Conservation (phyloP, 2,113 vertebrate genomes). For the Chascanopsetta lugubris region DNA sequence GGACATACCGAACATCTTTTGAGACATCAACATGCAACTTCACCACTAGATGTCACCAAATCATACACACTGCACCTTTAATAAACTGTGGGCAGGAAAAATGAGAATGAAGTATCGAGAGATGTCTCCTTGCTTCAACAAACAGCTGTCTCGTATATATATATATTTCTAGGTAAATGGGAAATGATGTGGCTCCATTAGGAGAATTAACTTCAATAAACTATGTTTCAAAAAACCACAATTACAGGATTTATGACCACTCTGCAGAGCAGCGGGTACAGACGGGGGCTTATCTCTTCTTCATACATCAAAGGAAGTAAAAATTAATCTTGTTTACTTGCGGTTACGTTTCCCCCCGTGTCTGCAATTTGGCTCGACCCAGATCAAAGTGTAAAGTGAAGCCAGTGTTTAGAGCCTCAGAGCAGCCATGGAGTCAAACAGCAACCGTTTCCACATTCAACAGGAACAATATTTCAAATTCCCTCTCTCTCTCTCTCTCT, state of each 20-base stretch:
- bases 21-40: too few relatives aligned
- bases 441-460: slow-evolving; percentile 28
- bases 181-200: not conserved
- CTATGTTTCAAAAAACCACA: slow-evolving; percentile 18
- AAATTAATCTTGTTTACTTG: slow-evolving; percentile 56
- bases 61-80: too few relatives aligned
- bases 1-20: too few relatives aligned
- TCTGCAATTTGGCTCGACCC: slow-evolving; percentile 27
- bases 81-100: too few relatives aligned
- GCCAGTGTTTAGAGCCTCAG: slow-evolving; percentile 23
- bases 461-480: slow-evolving; percentile 45
- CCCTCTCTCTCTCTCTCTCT: slow-evolving; percentile 23
- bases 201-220: not conserved
- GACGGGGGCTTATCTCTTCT: slow-evolving; percentile 19
- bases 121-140: not conserved
- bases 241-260: slow-evolving; percentile 15
- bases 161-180: not conserved
- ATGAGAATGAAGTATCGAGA: too few relatives aligned
- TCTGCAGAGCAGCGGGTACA: slow-evolving; percentile 13
- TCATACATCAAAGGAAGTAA: slow-evolving; percentile 47
- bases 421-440: not conserved
- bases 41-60: too few relatives aligned
- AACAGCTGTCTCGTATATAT: not conserved
- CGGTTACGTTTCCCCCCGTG: not conserved
- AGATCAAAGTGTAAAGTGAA: slow-evolving; percentile 53